A percentile compares a stretch with the other conserved stretches of the same genome.
Evolutionary conservation across 2,797 vertebrate species (phyloP).

Genomic region (Dicrostonyx torquatus): DNA sequence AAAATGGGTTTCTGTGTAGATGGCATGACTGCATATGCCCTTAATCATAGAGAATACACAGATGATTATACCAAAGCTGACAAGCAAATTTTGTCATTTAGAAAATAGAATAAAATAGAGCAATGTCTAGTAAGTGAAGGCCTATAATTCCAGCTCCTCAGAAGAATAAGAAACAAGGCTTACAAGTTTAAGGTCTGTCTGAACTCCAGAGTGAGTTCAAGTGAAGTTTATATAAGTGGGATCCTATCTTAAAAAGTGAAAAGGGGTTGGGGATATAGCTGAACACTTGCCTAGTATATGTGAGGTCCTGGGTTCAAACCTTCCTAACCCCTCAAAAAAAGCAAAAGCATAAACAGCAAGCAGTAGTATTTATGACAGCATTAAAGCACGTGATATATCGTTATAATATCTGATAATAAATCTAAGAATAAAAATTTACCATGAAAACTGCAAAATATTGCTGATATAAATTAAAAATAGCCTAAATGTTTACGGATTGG

Average conservation of each 20-base stretch:
- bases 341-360: neutral
- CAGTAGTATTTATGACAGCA: constrained; percentile 7
- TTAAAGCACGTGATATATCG: neutral
- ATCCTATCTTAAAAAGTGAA: neutral
- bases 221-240: neutral
- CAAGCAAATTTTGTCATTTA: neutral
- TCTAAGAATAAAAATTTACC: neutral
- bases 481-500: neutral
- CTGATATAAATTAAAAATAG: neutral
- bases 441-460: neutral
- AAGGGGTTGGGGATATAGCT: neutral
- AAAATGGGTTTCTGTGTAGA: neutral
- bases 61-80: neutral
- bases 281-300: neutral
- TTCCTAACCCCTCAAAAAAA: neutral
- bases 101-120: neutral
- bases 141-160: neutral
- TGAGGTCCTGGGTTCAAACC: neutral
- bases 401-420: neutral
- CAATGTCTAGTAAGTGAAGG: neutral
- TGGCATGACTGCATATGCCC: neutral
- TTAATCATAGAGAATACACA: constrained; percentile 24
- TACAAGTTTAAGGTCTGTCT: neutral
- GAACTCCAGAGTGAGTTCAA: neutral
- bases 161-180: neutral